Percentiles rank a stretch among this genome's conserved stretches.
phyloP scores from a whole-genome alignment of 2,113 vertebrate genomes.

The Neodon shergylaensis region DNA sequence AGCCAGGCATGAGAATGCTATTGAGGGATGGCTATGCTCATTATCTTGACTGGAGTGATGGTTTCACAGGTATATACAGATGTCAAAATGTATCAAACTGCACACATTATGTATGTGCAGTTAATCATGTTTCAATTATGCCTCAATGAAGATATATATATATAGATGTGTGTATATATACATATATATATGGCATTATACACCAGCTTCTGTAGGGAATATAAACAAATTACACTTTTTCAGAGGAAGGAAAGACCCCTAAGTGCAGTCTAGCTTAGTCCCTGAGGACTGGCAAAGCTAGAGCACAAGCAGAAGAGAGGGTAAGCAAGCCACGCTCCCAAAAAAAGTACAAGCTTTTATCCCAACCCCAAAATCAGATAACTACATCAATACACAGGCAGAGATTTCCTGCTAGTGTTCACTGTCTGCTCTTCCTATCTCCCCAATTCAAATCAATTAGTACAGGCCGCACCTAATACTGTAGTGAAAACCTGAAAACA shows the following conservation, averaged over 20 bases:
- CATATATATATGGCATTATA: background rate
- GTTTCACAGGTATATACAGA: conserved; percentile 57
- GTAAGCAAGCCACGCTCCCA: background rate
- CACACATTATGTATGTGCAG: background rate
- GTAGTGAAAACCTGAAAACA: conserved; percentile 7
- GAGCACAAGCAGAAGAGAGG: background rate
- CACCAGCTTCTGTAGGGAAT: conserved; percentile 24
- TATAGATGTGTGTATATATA: background rate
- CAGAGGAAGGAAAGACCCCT: background rate
- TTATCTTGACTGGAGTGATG: conserved; percentile 55
- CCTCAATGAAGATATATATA: conserved; percentile 35
- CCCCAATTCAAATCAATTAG: background rate
- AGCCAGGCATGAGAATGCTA: conserved; percentile 34
- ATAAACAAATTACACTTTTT: conserved; percentile 63
- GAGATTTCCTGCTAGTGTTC: background rate
- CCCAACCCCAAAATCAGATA: background rate
- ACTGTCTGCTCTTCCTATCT: background rate
- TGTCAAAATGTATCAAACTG: conserved; percentile 50
- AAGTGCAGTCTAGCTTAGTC: background rate
- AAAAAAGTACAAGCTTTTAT: background rate
- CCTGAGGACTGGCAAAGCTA: background rate
- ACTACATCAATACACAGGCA: background rate
- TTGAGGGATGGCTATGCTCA: conserved; percentile 33
- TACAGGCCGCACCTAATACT: background rate
- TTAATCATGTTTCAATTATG: conserved; percentile 56